Conservation (phyloP, 2,113 vertebrate species). For the Numenius arquata region DNA sequence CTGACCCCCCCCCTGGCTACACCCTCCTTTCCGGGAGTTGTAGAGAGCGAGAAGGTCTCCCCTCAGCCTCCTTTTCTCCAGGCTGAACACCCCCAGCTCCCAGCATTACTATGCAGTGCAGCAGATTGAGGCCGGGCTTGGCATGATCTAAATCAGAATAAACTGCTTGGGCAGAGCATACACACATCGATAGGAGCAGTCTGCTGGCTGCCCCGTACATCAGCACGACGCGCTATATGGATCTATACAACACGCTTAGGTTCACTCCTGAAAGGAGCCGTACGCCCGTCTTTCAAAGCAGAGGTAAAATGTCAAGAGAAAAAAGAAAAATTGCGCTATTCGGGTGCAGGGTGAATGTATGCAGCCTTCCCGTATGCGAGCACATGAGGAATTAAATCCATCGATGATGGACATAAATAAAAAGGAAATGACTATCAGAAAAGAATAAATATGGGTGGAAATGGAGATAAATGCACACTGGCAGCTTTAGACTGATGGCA, state of each 20-base stretch:
- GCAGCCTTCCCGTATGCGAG: accelerated
- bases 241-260: accelerated
- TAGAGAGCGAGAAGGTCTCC: too few relatives aligned
- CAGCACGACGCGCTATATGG: background rate
- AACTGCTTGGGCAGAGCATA: too few relatives aligned
- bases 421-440: background rate
- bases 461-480: background rate
- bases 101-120: background rate
- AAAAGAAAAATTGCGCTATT: background rate
- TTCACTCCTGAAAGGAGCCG: background rate
- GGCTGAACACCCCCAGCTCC: too few relatives aligned
- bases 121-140: background rate
- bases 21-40: too few relatives aligned
- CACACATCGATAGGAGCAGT: background rate
- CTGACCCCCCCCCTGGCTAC: too few relatives aligned
- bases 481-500: background rate
- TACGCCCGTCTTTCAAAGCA: background rate
- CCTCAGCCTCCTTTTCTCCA: too few relatives aligned
- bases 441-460: background rate
- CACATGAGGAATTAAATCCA: background rate
- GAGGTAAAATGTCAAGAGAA: background rate
- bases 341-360: background rate
- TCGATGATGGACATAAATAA: background rate
- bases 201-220: background rate
- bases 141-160: background rate